Evolutionary conservation across 2,113 vertebrate species (phyloP).

Genomic region (Sceloporus undulatus): DNA sequence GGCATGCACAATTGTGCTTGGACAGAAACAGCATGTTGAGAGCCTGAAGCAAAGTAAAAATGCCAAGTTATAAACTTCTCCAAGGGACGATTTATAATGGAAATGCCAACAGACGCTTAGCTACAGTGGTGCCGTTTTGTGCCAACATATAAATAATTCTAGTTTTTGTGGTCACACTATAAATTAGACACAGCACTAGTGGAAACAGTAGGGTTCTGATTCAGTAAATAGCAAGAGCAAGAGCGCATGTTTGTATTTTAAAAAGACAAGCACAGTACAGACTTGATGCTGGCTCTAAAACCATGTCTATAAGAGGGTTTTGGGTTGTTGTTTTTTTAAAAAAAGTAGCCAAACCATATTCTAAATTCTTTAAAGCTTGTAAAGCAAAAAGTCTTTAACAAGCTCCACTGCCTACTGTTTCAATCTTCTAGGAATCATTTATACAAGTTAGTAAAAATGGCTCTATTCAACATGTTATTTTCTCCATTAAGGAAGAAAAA

Average conservation of each 20-base stretch:
- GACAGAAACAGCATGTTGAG: conserved; percentile 76
- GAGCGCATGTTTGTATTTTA: conserved; percentile 73
- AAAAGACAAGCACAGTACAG: conserved; percentile 73
- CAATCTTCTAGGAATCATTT: conserved; percentile 71
- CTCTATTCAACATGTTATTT: conserved; percentile 66
- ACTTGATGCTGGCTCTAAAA: conserved; percentile 65
- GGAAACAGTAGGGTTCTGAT: conserved; percentile 76
- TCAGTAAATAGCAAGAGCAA: conserved; percentile 74
- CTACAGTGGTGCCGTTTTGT: conserved; percentile 70
- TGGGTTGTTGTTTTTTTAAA: conserved; percentile 48
- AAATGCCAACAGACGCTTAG: conserved; percentile 81
- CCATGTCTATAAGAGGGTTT: conserved; percentile 65
- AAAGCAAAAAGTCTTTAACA: conserved; percentile 73
- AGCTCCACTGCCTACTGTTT: conserved; percentile 74
- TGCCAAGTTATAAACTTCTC: conserved; percentile 79
- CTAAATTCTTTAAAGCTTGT: conserved; percentile 70
- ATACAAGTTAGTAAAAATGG: conserved; percentile 66
- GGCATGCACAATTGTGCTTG: conserved; percentile 67
- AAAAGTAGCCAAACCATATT: conserved; percentile 66
- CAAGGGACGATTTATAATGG: conserved; percentile 78
- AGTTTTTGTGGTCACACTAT: conserved; percentile 76
- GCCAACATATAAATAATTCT: conserved; percentile 80
- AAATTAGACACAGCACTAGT: conserved; percentile 79
- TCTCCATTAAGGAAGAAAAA: conserved; percentile 53
- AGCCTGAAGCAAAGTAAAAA: conserved; percentile 78